A percentile compares a stretch with the other conserved stretches of the same genome.
Conservation (phyloP, 2,797 vertebrate genomes). For the Otolemur crassicaudatus region DNA sequence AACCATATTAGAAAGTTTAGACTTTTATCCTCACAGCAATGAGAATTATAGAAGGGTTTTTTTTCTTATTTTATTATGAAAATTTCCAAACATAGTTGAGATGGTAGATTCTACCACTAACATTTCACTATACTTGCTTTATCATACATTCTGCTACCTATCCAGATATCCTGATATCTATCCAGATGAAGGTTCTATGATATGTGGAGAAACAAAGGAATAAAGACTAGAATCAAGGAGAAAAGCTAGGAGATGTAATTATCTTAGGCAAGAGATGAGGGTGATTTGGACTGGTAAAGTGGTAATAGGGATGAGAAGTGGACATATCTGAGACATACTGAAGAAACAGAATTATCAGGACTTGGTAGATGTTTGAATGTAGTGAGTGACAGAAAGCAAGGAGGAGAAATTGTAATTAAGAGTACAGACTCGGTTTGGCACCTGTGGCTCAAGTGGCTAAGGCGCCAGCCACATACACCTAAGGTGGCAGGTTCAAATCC, state of each 20-base stretch:
- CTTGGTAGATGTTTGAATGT: slow-evolving; percentile 23
- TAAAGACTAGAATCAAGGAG: slow-evolving; percentile 43
- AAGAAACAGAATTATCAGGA: neutral
- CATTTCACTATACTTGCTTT: slow-evolving; percentile 36
- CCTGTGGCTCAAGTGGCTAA: no score
- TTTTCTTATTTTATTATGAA: neutral
- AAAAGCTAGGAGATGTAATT: slow-evolving; percentile 2
- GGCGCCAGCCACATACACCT: no score
- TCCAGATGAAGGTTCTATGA: neutral
- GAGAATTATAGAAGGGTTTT: slow-evolving; percentile 22
- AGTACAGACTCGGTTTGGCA: neutral
- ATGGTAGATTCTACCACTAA: slow-evolving; percentile 36
- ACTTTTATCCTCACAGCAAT: slow-evolving; percentile 48
- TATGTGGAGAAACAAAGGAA: slow-evolving; percentile 44
- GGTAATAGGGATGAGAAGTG: neutral
- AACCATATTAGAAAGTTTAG: slow-evolving; percentile 18
- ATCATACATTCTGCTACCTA: neutral
- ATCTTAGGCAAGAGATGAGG: slow-evolving; percentile 33
- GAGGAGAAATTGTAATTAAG: slow-evolving; percentile 21
- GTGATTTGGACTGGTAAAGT: slow-evolving; percentile 20
- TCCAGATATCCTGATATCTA: neutral
- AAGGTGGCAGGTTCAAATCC: no score
- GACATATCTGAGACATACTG: slow-evolving; percentile 29
- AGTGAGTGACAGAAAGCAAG: neutral
- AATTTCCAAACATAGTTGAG: slow-evolving; percentile 38